Conservation (phyloP, 2,888 invertebrate species). For the Strigamia maritima region DNA sequence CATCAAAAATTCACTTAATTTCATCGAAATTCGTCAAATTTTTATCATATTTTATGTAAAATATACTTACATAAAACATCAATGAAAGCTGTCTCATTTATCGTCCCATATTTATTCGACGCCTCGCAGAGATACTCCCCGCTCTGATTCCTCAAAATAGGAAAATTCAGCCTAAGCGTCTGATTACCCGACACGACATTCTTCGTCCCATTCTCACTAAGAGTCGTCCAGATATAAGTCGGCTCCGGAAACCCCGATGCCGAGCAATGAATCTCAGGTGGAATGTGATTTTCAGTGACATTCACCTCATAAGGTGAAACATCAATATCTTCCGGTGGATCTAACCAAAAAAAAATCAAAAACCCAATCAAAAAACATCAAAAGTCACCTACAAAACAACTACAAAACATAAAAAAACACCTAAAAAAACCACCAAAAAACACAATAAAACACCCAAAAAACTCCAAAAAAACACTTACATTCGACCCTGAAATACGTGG, state of each 20-base stretch:
- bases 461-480: conserved; percentile 64
- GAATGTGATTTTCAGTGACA: conserved; percentile 48
- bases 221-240: conserved; percentile 66
- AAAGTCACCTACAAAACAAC: too few relatives aligned
- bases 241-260: conserved; percentile 57
- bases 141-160: conserved; percentile 66
- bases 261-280: conserved; percentile 44
- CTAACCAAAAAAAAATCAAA: conserved; percentile 53
- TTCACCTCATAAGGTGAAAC: conserved; percentile 59
- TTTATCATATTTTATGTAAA: too few relatives aligned
- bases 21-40: too few relatives aligned
- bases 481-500: conserved; percentile 80
- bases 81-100: conserved; percentile 65
- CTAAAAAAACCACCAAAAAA: too few relatives aligned
- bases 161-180: conserved; percentile 62
- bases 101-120: conserved; percentile 69
- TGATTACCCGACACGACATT: conserved; percentile 34
- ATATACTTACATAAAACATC: conserved; percentile 77
- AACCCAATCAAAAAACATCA: background rate
- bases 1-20: too few relatives aligned
- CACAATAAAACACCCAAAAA: too few relatives aligned
- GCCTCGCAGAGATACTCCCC: conserved; percentile 71
- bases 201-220: background rate
- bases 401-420: too few relatives aligned
- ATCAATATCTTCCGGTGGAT: conserved; percentile 79